Evolutionary conservation across 30 jellyfish, hydroid and myxozoan genomes (phyloP), one percentile per base, ranked within the genome.

Genomic region (Aurelia aurita): DNA sequence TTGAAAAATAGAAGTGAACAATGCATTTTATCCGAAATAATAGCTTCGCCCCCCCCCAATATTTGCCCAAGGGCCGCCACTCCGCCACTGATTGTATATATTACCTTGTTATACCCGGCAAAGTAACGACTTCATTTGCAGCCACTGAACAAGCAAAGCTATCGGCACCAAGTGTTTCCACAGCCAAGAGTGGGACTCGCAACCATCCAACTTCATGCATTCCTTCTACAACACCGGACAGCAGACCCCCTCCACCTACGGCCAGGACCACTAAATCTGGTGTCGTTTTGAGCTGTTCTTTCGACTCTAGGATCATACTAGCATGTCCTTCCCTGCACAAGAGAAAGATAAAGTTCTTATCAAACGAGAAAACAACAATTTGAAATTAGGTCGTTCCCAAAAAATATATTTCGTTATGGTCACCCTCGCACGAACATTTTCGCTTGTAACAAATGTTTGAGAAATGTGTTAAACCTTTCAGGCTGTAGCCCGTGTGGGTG

Each of bases 181-280:
- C 61, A 8, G 98, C 95, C 9, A 93, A 46, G 15, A 93, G 82
- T 15, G 98, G 98, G 15, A 93, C 97, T 31, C 77, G 66, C 1
- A 89, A 39, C 98, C 98, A 93, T 5, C 98, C 97, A 49, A 60
- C 97, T 60, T 84, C 73, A 31, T 93, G 89, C 79, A 93, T 93
- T 16, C 98, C 98, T 57, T 93, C 88, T 9, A 88, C 84, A 19
- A 93, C 96, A 15, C 98, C 98, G 89, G 94, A 74, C 58, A 93
- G 44, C 22, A 93, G 87, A 13, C 98, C 98, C 12, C 98, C 98
- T 45, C 98, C 98, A 66, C 98, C 98, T 35, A 93, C 98, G 12
- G 97, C 82, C 54, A 88, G 31, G 32, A 87, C 89, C 18, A 93
- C 93, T 19, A 87, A 84, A 72, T 85, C 95, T 58, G 98, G 98